Evolutionary conservation across 2,888 invertebrate species (phyloP), one percentile per base, ranked within the genome.

Genomic region (Geotrupes spiniger): DNA sequence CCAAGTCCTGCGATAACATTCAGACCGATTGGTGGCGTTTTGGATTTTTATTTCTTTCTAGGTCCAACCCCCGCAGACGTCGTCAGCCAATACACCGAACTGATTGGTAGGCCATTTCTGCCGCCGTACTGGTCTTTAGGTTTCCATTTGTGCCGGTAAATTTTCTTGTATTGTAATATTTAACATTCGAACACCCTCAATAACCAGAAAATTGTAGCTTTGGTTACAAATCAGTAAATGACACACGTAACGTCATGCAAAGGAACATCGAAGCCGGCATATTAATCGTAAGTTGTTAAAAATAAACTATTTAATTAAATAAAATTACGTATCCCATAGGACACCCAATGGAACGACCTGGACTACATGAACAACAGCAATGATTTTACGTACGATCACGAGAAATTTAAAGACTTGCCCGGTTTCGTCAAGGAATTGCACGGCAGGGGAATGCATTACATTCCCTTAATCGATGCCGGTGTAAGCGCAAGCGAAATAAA

Each of bases 101-200:
- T 88, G 2, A 78, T 92, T 8, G 92, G 92, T 0, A 75, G 80
- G 49, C 90, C 92, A 0, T 80, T 81, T 64, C 78, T 93, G 79
- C 92, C 92, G 1, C 91, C 93, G 0, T 90, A 88, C 67, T 94
- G 93, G 93, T 77, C 85, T 0, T 78, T 94, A 0, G 94, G 93
- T 1, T 93, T 91, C 71, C 93, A 94, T 73, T 74, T 93, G 17
- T 89, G 90, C 78, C 81, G 84, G 79, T 86, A 58, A 44, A 21
- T 36, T 11, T 27, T 36, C 14, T 15, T 14, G 9, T 36, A 5
- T 39, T 41, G 12, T 29, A 41, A 41, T 17, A 33, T 26, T n/a
- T 29, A 21, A 21, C 6, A 21, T 29, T 29, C 9, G 5, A 14
- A 15, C 14, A 4, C 31, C 8, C 12, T 1, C 14, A 8, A 33